Evolutionary conservation across 1,140 invertebrate genomes (phyloP).

Genomic region (Harpegnathos saltator): DNA sequence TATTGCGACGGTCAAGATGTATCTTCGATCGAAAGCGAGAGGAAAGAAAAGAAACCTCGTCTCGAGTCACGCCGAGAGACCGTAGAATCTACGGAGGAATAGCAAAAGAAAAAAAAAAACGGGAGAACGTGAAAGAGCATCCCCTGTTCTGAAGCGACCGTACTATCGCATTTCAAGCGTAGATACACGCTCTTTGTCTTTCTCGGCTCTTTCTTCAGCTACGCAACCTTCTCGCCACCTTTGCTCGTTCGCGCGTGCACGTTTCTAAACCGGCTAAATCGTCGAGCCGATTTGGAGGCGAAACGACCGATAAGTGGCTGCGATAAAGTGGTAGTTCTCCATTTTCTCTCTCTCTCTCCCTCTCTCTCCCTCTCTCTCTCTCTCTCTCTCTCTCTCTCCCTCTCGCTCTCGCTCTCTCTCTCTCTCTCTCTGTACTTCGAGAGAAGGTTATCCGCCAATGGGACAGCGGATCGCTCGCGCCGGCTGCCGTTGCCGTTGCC

Average conservation of each 20-base stretch:
- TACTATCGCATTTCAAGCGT: constrained; percentile 7
- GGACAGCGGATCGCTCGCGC: constrained; percentile 55
- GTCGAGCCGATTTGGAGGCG: constrained; percentile 69
- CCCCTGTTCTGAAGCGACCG: too few relatives aligned
- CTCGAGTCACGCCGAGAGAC: too few relatives aligned
- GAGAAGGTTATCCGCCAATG: constrained; percentile 48
- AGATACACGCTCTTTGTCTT: constrained; percentile 2
- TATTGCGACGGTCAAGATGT: not conserved
- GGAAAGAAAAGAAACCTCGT: not conserved
- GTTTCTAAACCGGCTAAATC: constrained; percentile 63
- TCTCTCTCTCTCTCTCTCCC: too few relatives aligned
- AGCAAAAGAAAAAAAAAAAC: not conserved
- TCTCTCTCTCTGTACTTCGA: constrained; percentile 11
- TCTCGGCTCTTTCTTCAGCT: not conserved
- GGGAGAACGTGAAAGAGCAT: not conserved
- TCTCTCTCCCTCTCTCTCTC: too few relatives aligned
- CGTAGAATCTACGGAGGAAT: not conserved
- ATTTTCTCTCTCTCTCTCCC: constrained; percentile 37
- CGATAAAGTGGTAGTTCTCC: constrained; percentile 71
- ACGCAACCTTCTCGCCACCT: not conserved
- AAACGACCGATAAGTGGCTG: constrained; percentile 73
- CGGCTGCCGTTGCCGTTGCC: constrained; percentile 29
- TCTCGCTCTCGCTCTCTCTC: constrained; percentile 7
- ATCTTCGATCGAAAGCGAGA: not conserved
- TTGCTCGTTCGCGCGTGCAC: constrained; percentile 22